Evolutionary conservation across 2,888 invertebrate genomes (phyloP).

Genomic region (Glyphotaelius pellucidus): DNA sequence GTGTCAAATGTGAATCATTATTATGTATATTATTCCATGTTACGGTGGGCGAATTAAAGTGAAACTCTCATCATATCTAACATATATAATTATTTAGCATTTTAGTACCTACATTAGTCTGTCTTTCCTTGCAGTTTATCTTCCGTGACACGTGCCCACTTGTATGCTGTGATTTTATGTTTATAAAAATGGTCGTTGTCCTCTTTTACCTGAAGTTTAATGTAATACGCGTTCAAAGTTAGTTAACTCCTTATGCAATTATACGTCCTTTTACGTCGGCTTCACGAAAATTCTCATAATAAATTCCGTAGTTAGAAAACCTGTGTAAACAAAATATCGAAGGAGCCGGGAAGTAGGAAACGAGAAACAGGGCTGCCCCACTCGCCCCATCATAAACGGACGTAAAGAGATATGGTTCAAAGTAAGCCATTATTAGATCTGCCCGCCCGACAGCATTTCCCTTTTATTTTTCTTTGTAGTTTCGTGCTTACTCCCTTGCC

Average conservation of each 20-base stretch:
- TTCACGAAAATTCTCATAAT: constrained; percentile 4
- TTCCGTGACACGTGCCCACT: background rate
- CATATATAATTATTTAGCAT: background rate
- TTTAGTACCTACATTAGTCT: background rate
- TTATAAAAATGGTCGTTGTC: background rate
- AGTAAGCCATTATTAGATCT: constrained; percentile 63
- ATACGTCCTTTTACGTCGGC: background rate
- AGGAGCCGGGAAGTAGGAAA: background rate
- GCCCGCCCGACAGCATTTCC: constrained; percentile 57
- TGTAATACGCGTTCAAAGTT: background rate
- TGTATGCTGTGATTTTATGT: background rate
- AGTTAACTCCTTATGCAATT: constrained; percentile 7
- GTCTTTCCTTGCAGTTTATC: background rate
- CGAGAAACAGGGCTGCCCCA: background rate
- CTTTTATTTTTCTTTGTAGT: constrained; percentile 55
- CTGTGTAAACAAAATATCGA: constrained; percentile 4
- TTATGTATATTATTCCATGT: too few species aligned
- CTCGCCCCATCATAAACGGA: constrained; percentile 41
- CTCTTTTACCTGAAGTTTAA: background rate
- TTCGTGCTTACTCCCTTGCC: background rate
- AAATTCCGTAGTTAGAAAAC: background rate
- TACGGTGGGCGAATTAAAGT: too few species aligned
- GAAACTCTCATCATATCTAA: background rate
- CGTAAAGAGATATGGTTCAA: constrained; percentile 57
- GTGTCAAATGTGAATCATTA: too few species aligned